phyloP scores from a whole-genome alignment of 1,140 invertebrate species.

The Megalonaias nervosa region DNA sequence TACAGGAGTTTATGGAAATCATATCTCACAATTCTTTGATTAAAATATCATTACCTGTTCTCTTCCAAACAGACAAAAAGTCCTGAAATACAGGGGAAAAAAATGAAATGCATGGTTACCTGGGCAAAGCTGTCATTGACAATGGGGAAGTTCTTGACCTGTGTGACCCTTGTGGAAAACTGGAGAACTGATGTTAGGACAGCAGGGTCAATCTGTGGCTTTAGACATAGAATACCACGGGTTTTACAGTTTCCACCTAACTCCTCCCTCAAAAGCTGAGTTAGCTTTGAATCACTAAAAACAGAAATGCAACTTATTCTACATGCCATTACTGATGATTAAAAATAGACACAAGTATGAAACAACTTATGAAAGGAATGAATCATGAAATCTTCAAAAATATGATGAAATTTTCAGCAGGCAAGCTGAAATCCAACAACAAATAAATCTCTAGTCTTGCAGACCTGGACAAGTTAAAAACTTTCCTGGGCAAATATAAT shows the following conservation, averaged over 20 bases:
- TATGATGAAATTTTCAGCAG: too few species aligned
- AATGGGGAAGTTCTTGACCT: constrained; percentile 66
- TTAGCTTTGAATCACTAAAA: constrained; percentile 63
- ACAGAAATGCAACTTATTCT: constrained; percentile 3
- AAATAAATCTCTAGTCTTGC: too few species aligned
- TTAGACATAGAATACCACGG: constrained; percentile 61
- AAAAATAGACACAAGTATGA: too few species aligned
- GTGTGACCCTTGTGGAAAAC: constrained; percentile 57
- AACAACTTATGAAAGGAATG: too few species aligned
- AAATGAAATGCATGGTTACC: constrained; percentile 41
- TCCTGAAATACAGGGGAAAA: not conserved
- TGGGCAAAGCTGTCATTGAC: constrained; percentile 66
- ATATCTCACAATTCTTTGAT: too few species aligned
- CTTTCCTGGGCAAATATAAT: too few species aligned
- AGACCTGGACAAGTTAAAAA: too few species aligned
- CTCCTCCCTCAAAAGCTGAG: constrained; percentile 62
- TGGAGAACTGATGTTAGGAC: constrained; percentile 48
- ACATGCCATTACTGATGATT: not conserved
- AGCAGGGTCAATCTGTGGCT: constrained; percentile 50
- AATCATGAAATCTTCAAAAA: too few species aligned
- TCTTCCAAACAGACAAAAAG: not conserved
- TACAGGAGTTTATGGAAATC: too few species aligned
- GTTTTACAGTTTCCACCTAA: constrained; percentile 68
- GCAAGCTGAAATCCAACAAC: too few species aligned
- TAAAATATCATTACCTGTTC: not conserved